Evolutionary conservation across 2,797 vertebrate genomes (phyloP), one percentile per base, ranked within the genome.

Genomic region (Anguilla obscura): DNA sequence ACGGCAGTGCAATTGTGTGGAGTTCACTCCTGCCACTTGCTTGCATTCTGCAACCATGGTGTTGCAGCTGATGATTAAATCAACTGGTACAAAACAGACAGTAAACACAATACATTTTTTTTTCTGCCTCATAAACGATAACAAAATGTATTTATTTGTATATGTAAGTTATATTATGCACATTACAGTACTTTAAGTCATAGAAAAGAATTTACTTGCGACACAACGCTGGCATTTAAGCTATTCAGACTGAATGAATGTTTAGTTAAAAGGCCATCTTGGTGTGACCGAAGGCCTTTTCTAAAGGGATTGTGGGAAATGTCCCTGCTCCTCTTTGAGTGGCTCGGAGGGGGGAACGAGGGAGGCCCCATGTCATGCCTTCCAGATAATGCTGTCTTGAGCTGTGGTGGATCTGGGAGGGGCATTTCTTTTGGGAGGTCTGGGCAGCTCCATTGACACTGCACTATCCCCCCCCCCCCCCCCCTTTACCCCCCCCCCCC

Each of bases 371-470:
- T 24, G 40, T 82, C 14, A 36, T 79, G 74, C 74, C 74, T 40
- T 7, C 40, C 74, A 40, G 74, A 40, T 79, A 79, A 36, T 16
- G 74, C 79, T 82, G 40, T 82, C 21, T 10, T 82, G 79, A 16
- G 16, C 45, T 50, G 36, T 40, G 76, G 76, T 18, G 40, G 50
- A 48, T 82, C 79, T 82, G 89, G 92, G 92, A 93, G 92, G 91
- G 91, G 92, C 91, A 89, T 83, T 66, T 86, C 85, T 89, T 87
- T 87, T 56, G 86, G 87, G 84, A 86, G 91, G 90, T 89, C 91
- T 86, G 89, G 76, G 85, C 74, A 66, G 85, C 74, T 88, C 90
- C 89, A 90, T 91, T 93, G 89, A 92, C 88, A 69, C 90, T 76
- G 85, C 48, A 83, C 74, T 86, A 87, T 82, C 80, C 89, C 88